A percentile compares a stretch with the other conserved stretches of the same genome.
Evolutionary conservation across 2,888 invertebrate species (phyloP).

Genomic region (Geophilus truncorum): DNA sequence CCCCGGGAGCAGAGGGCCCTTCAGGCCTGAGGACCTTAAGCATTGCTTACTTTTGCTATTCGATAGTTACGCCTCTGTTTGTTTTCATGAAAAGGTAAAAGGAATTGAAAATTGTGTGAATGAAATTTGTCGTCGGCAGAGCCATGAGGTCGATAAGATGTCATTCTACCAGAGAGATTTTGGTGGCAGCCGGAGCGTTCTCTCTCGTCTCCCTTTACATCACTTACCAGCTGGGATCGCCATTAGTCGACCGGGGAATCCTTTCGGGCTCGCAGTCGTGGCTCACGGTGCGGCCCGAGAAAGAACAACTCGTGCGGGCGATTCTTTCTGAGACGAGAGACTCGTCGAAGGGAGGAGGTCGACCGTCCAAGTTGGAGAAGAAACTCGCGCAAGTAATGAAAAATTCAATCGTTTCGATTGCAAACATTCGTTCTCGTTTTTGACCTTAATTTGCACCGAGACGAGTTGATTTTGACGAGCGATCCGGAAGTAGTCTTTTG

Average conservation of each 20-base stretch:
- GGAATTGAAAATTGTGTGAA: no score
- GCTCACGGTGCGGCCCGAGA: no score
- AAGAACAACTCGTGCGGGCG: background rate
- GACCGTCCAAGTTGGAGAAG: background rate
- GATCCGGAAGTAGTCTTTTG: no score
- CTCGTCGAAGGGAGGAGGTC: background rate
- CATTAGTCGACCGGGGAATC: background rate
- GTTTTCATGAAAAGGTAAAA: no score
- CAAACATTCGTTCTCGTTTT: background rate
- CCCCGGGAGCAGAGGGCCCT: no score
- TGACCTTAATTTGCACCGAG: background rate
- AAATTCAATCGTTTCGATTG: background rate
- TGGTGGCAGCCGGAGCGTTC: constrained; percentile 11
- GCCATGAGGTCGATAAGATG: constrained; percentile 18
- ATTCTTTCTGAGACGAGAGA: background rate
- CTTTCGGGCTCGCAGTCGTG: no score
- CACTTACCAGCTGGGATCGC: constrained; percentile 34
- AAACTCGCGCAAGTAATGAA: background rate
- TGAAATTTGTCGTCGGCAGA: no score
- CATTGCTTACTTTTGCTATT: no score
- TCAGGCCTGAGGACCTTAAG: no score
- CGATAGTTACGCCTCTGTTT: no score
- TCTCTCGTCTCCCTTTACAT: constrained; percentile 34
- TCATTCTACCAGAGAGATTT: constrained; percentile 16
- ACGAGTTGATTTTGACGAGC: background rate